Evolutionary conservation across 2,888 invertebrate genomes (phyloP), one percentile per base, ranked within the genome.

Genomic region (Hypselothyrea guttata): DNA sequence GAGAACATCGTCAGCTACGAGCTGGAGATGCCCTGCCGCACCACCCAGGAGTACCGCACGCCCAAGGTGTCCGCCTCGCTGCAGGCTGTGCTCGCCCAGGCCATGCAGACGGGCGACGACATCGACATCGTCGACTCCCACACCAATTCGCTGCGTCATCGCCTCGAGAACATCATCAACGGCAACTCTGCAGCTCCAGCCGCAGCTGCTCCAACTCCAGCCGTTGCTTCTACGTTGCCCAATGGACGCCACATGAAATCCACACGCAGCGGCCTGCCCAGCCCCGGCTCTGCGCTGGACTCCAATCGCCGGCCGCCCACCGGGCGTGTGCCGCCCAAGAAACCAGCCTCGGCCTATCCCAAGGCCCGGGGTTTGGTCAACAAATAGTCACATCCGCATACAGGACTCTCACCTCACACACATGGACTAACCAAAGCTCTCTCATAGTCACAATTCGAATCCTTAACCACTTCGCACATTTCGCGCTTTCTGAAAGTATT

Each of bases 11-110:
- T 90, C 9, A 86, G 77, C 59, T 90, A 90, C 54, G 90, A 90
- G 57, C 68, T 90, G 48, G 90, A 90, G 58, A 90, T 90, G 90
- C 90, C 90, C 7, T 88, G 90, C 53, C 88, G 90, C 55, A 90
- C 90, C 30, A 90, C 90, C 1, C 90, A 90, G 55, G 90, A 90
- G 70, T 90, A 90, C 60, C 88, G 88, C 31, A 86, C 88, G 22
- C 90, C 90, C 35, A 90, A 89, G 61, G 89, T 90, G 0, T 90
- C 90, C 1, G 89, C 90, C 9, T 90, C 90, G 0, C 51, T 90
- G 18, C 90, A 90, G 60, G 90, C 90, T 0, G 90, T 90, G 4
- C 72, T 90, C 1, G 90, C 90, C 0, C 90, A 90, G 61, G 90
- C 90, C 3, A 90, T 90, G 90, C 88, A 89, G 57, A 88, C 90